Evolutionary conservation across 2,797 vertebrate genomes (phyloP), one percentile per base, ranked within the genome.

Genomic region (Mus spretus): DNA sequence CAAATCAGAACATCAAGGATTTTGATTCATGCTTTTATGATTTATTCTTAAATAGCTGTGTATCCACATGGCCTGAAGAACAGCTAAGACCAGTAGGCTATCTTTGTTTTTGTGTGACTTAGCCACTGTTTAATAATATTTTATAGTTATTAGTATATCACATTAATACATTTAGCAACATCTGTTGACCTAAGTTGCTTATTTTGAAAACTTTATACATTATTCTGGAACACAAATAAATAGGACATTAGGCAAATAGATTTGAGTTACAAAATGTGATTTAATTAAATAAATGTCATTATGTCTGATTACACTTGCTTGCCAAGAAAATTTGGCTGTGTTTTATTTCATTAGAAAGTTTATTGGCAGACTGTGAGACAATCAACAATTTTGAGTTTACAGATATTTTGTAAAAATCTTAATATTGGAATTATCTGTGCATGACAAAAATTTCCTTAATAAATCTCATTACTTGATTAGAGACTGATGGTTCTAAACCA

Each of bases 391-490:
- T 96, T 72, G 0, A 81, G 83, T 95, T 96, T 89, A 70, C 14
- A 34, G 3, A 34, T 91, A 93, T 34, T 97, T 96, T 6, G 4
- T 91, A 63, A 95, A 85, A 90, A 90, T 5, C 19, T 94, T 96
- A 89, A 3, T 95, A 91, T 59, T 96, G 44, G 40, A 96, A 57
- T 67, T 97, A 91, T 92, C 72, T 82, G 2, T 95, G 15, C 94
- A 22, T 94, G 87, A 93, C 34, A 96, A 63, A 86, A 94, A 88
- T 78, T 91, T 79, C 44, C 80, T 85, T 97, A 97, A 80, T 95
- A 97, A 96, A 93, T 90, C 37, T 95, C 26, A 94, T 95, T 96
- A 88, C 84, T 94, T 98, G 97, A 98, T 97, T 98, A 97, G 82
- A 81, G 22, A 19, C n/a, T 91, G 53, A 96, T 31, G 96, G 85